These are phyloP conservation scores for Acanthosepion lycidas DNA, from an alignment of 2,888 invertebrate genomes.

Conservation along the genomic window DNA sequence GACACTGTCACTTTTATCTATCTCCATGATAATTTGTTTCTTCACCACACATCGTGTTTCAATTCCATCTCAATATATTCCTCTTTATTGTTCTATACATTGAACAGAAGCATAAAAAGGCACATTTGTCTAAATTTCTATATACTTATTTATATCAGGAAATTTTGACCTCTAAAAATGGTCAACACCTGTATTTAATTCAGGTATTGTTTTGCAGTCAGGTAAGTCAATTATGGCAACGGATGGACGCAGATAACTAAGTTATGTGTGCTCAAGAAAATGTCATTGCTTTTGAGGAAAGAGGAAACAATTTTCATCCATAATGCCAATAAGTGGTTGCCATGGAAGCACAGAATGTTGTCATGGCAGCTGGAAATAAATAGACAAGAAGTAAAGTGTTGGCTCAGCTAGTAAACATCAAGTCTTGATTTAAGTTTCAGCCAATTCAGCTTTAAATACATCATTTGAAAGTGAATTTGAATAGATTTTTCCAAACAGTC, in stretches of 20 bases:
- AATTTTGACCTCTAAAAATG: not conserved
- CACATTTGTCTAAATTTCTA: no score
- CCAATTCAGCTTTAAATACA: not conserved
- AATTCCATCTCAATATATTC: no score
- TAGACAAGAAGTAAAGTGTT: not conserved
- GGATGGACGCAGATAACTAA: not conserved
- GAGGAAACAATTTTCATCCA: constrained; percentile 16
- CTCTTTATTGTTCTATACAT: no score
- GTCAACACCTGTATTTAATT: constrained; percentile 33
- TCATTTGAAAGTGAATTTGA: no score
- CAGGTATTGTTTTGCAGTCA: constrained; percentile 33
- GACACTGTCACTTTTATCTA: no score
- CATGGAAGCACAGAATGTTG: not conserved
- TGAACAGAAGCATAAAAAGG: no score
- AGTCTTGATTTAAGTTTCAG: not conserved
- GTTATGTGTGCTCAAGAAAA: not conserved
- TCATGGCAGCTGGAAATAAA: not conserved
- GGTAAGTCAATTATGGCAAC: not conserved
- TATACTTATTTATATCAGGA: not conserved
- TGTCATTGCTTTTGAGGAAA: not conserved
- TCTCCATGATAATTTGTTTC: no score
- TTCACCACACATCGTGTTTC: no score
- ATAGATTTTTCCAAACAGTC: no score
- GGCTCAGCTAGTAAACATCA: not conserved
- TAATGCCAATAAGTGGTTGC: constrained; percentile 21